Conservation (phyloP, 1,140 invertebrate species). For the Ctenoplectra terminalis region DNA sequence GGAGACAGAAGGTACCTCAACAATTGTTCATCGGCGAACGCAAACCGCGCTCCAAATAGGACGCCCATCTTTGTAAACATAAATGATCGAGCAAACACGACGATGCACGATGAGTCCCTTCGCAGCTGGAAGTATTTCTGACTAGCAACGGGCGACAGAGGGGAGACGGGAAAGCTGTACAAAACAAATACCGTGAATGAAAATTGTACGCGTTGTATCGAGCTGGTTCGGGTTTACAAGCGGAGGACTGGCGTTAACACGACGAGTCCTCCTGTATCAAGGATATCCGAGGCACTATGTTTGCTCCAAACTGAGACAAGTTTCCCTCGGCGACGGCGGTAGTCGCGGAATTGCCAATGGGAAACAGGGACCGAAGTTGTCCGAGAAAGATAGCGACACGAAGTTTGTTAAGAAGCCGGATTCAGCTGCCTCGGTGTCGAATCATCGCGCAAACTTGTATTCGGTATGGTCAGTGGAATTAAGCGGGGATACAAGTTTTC, state of each 20-base stretch:
- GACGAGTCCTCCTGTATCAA: background rate
- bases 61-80: background rate
- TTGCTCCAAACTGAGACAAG: constrained; percentile 27
- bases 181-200: constrained; percentile 18
- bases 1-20: background rate
- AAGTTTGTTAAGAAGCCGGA: constrained; percentile 15
- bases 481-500: no score
- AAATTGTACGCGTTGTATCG: constrained; percentile 5
- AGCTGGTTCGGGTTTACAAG: background rate
- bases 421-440: no score
- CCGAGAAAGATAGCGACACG: background rate
- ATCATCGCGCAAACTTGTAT: background rate
- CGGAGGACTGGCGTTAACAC: background rate
- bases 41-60: background rate
- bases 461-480: constrained; percentile 5
- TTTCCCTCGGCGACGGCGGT: background rate
- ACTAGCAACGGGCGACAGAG: no score
- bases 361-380: background rate
- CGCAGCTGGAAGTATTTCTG: background rate
- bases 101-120: no score
- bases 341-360: constrained; percentile 24
- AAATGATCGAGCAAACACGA: background rate
- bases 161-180: no score
- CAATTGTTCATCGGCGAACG: background rate
- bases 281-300: constrained; percentile 21